Conservation (phyloP, 2,113 vertebrate genomes). For the Rhombomys opimus region DNA sequence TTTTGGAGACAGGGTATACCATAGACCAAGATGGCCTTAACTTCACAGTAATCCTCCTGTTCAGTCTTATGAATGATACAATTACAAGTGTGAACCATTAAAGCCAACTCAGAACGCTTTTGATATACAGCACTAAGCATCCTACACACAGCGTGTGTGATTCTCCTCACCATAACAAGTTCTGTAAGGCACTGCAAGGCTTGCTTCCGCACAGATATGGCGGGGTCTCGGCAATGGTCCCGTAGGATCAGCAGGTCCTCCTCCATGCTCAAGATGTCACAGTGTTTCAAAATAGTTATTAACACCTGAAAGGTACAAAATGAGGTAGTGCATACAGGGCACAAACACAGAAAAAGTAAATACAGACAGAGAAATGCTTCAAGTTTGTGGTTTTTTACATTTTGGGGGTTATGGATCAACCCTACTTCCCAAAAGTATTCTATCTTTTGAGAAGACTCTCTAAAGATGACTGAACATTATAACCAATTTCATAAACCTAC, state of each 20-base stretch:
- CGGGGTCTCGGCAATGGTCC: conserved; percentile 93
- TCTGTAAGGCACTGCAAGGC: conserved; percentile 93
- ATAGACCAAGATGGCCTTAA: neutral
- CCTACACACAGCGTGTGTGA: rapidly evolving
- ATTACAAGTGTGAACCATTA: neutral
- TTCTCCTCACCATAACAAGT: conserved; percentile 91
- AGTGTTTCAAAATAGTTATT: conserved; percentile 90
- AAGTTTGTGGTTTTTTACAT: neutral
- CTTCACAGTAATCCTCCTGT: neutral
- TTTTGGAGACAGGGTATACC: neutral
- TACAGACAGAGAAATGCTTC: neutral
- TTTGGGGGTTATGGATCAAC: neutral
- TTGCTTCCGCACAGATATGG: conserved; percentile 95
- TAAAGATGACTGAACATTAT: conserved; percentile 2
- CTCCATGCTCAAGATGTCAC: conserved; percentile 80
- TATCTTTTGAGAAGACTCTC: neutral
- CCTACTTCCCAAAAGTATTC: neutral
- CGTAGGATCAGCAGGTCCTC: conserved; percentile 90
- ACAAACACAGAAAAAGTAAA: neutral
- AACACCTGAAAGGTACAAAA: conserved; percentile 88
- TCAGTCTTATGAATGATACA: neutral
- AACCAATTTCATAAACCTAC: neutral
- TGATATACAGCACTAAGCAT: neutral
- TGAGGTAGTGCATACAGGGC: neutral
- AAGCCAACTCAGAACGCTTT: neutral